Base-by-base conservation (phyloP, 2,888 invertebrate genomes). In the Galerucella calmariensis region DNA sequence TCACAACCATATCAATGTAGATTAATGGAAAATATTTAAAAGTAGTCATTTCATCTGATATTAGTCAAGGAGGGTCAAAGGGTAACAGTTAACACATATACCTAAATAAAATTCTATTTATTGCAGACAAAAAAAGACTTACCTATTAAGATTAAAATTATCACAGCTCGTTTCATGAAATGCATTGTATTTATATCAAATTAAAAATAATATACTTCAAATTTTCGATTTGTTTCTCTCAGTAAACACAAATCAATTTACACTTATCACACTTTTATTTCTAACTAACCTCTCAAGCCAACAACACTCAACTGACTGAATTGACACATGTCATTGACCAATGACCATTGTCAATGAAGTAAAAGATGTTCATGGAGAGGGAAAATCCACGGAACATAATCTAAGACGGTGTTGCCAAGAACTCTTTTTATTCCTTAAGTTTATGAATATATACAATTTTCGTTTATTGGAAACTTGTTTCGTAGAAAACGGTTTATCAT, bases 111-210 rank as follows among this genome's bases (percentile, higher is more conserved):
- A 44, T 16, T 16, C 11, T n/a, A 16, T 46, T 63, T 63, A n/a
- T 44, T 41, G 20, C 10, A 20, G 53, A 56, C 53, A 67, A 67
- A 53, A 53, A 56, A 41, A 27, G 4, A 74, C 75, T 72, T 46
- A 75, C 75, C 72, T 53, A 75, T 41, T 59, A 72, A 51, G 41
- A 69, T 69, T 24, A 66, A 75, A 69, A 72, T 27, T 75, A 75
- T 66, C 67, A 75, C 69, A 72, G 69, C 24, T 56, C 59, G 67
- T 65, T 75, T 46, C 41, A 69, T 53, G n/a, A 72, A 27, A 53
- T 35, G 41, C 75, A 69, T 73, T 66, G 65, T 67, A 41, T 41
- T 41, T 41, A 41, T 3, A n/a, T 46, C 46, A 12, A 20, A 56
- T 56, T 56, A 56, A 56, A 53, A 53, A 56, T 12, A 56, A 20